These are phyloP conservation scores for Drosophila bocki DNA, from an alignment of 1,140 invertebrate species.

Conservation along the genomic window DNA sequence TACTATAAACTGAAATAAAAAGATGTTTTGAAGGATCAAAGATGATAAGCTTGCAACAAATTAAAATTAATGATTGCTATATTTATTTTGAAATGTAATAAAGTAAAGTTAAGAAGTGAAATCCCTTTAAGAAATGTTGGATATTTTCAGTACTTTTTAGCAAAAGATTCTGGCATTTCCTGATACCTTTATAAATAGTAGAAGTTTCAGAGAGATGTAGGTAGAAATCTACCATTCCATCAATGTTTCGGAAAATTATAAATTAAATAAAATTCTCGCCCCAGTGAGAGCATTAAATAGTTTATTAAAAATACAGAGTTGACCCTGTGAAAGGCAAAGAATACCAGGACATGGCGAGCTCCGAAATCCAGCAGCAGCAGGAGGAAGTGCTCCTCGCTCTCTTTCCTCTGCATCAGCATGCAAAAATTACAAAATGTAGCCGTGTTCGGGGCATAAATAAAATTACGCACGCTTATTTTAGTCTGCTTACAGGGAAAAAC, in stretches of 20 bases:
- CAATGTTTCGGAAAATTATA: not conserved
- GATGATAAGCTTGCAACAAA: too few relatives aligned
- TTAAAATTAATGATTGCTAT: too few relatives aligned
- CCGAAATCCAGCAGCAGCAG: constrained; percentile 7
- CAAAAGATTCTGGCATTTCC: too few relatives aligned
- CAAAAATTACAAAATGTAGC: constrained; percentile 83
- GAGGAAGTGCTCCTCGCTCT: not conserved
- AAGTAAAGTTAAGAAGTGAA: too few relatives aligned
- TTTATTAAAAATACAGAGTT: constrained; percentile 73
- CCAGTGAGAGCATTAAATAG: constrained; percentile 55
- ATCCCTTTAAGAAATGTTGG: too few relatives aligned
- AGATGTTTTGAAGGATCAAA: not conserved
- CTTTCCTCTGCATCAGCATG: constrained; percentile 58
- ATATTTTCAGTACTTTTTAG: too few relatives aligned
- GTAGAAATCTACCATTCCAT: too few relatives aligned
- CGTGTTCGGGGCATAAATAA: constrained; percentile 84
- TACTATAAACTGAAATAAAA: not conserved
- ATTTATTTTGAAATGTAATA: too few relatives aligned
- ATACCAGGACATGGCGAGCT: constrained; percentile 14
- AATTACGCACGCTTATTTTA: constrained; percentile 85
- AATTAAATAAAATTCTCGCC: not conserved
- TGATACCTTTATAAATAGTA: too few relatives aligned
- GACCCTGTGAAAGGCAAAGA: constrained; percentile 31
- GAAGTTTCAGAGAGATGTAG: too few relatives aligned
- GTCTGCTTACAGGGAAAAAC: constrained; percentile 73